Evolutionary conservation across 2,797 vertebrate genomes (phyloP).

Genomic region (Pempheris klunzingeri): DNA sequence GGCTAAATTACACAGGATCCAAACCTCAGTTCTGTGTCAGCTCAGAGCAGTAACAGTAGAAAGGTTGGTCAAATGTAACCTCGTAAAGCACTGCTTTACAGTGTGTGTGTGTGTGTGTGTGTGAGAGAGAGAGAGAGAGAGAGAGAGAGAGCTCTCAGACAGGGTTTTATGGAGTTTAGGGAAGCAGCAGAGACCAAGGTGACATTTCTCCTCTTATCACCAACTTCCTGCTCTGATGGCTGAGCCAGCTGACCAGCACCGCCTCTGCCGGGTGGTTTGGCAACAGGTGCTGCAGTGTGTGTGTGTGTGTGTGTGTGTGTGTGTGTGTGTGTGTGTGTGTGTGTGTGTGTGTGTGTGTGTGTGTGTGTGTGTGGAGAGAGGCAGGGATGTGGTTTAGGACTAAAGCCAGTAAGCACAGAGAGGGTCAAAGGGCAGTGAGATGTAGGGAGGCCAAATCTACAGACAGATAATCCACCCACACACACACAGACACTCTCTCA

Average conservation of each 20-base stretch:
- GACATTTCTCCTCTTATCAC: conserved; percentile 67
- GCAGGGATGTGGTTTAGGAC: conserved; percentile 28
- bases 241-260: conserved; percentile 47
- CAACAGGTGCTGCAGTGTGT: conserved; percentile 49
- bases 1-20: too few species aligned
- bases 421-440: conserved; percentile 47
- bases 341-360: conserved; percentile 25
- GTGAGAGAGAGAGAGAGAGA: too few species aligned
- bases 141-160: conserved; percentile 18
- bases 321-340: conserved; percentile 38
- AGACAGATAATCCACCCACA: not conserved
- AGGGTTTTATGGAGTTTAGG: conserved; percentile 33
- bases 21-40: not conserved
- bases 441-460: conserved; percentile 45
- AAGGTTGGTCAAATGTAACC: not conserved
- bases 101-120: too few species aligned
- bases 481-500: conserved; percentile 9
- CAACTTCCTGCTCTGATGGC: conserved; percentile 49
- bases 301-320: conserved; percentile 28
- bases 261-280: conserved; percentile 49
- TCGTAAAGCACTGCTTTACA: conserved; percentile 21
- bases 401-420: conserved; percentile 37
- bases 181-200: conserved; percentile 62
- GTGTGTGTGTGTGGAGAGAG: conserved; percentile 11
- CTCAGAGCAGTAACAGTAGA: conserved; percentile 5